Evolutionary conservation across 1,140 invertebrate genomes (phyloP), one percentile per base, ranked within the genome.

Genomic region (Dreissena rostriformis): DNA sequence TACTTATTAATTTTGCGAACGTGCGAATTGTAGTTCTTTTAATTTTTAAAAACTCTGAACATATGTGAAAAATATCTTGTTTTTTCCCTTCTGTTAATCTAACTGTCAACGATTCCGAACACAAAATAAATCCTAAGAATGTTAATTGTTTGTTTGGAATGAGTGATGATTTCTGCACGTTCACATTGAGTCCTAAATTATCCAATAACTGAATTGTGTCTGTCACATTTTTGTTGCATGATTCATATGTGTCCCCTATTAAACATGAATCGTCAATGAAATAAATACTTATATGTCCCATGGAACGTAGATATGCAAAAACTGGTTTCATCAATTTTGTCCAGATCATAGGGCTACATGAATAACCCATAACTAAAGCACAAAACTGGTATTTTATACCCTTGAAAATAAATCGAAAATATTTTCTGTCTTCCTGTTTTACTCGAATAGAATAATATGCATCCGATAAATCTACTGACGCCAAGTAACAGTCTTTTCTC

Each of bases 61-160:
- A 67, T 28, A 67, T 12, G 12, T 67, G 66, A 15, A 22, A 12
- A 14, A 67, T 67, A 15, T 67, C 66, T 22, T 67, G 12, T 22
- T 67, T 11, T 28, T 67, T 67, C 22, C 26, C 26, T 14, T 57
- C n/a, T 57, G 53, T 57, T 57, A 57, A 14, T 57, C 53, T 57
- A 57, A 57, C 53, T 14, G 53, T 67, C 66, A 22, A 12, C 11
- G 19, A 67, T 22, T 67, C 19, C 11, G 66, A 67, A 67, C 66
- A 67, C 26, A 67, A 24, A 22, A 67, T 22, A 28, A 67, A 67
- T 67, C 11, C 66, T 67, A 67, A 67, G 24, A 67, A 28, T 67
- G 24, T 24, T 14, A 67, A 12, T 67, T 14, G 11, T 67, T 57
- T 57, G 53, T 19, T 14, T 19, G 53, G 53, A 19, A 57, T 57